These are phyloP conservation scores for Temnothorax rugatulus DNA, from an alignment of 2,888 invertebrate genomes.

Conservation along the genomic window DNA sequence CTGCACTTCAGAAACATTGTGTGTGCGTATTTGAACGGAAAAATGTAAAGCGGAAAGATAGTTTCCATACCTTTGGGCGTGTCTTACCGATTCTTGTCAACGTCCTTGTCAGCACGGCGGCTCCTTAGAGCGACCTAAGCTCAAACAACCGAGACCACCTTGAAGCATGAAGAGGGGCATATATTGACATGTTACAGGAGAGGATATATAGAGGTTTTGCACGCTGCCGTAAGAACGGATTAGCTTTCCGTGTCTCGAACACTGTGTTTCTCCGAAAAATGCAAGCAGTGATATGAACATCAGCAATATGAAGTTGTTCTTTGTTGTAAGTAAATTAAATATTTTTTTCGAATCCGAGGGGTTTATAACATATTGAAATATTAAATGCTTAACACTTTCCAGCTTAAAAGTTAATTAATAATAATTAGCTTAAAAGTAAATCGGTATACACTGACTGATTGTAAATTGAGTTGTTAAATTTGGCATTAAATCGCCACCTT, in stretches of 20 bases:
- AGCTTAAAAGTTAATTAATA: no score
- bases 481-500: background rate
- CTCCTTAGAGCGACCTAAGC: constrained; percentile 59
- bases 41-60: constrained; percentile 51
- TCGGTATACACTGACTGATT: background rate
- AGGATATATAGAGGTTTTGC: constrained; percentile 69
- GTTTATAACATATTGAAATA: background rate
- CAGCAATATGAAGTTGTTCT: constrained; percentile 57
- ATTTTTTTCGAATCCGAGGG: background rate
- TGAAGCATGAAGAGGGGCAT: constrained; percentile 68
- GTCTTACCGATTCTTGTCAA: constrained; percentile 69
- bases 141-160: constrained; percentile 66
- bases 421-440: background rate
- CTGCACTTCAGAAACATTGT: background rate
- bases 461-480: background rate
- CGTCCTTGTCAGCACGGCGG: constrained; percentile 78
- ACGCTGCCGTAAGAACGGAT: constrained; percentile 50
- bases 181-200: constrained; percentile 38
- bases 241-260: constrained; percentile 4
- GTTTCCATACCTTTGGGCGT: constrained; percentile 64
- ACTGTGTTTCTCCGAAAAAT: constrained; percentile 53
- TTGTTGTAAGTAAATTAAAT: constrained; percentile 61
- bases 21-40: constrained; percentile 34
- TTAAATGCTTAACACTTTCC: background rate
- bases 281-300: background rate